Evolutionary conservation across 2,113 vertebrate species (phyloP), one percentile per base, ranked within the genome.

Genomic region (Notothenia rossii): DNA sequence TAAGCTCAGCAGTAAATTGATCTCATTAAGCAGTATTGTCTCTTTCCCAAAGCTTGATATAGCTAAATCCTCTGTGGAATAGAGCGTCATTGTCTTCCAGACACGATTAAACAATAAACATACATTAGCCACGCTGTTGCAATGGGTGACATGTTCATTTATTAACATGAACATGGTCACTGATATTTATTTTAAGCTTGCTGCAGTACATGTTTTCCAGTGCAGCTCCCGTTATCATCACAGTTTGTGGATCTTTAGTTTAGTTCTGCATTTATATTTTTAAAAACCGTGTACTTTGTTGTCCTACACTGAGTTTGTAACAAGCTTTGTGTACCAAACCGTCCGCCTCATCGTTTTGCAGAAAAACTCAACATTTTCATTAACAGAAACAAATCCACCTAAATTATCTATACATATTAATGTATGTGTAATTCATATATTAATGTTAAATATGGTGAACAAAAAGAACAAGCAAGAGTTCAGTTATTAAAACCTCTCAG

Each of bases 401-500:
- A 36, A 4, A 17, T 25, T 54, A 2, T 55, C 8, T 43, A 4
- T 78, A 43, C 20, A 49, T 36, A 36, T 36, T 7, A 40, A 40
- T 40, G 36, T 6, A 40, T 40, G 36, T 40, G 36, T 7, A 40
- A 40, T 40, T 6, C 7, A 40, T 40, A 8, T 40, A 40, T 40
- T 40, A 40, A 61, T 59, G 5, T 18, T 13, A 11, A 80, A 71
- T 78, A 20, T 50, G 50, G 25, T 22, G 36, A 60, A 84, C 49
- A 62, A 63, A 83, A 72, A 69, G 66, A 72, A 68, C 80, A 78
- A 73, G 43, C 60, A 53, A 79, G 69, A 81, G 83, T 66, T 58
- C 55, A 75, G 69, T 78, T 73, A 78, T 76, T 69, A 69, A 86
- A 88, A 70, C 58, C 73, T 86, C 84, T 56, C 50, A 71, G 71